Evolutionary conservation across 2,888 invertebrate genomes (phyloP).

Genomic region (Rugalucina vietnamica): DNA sequence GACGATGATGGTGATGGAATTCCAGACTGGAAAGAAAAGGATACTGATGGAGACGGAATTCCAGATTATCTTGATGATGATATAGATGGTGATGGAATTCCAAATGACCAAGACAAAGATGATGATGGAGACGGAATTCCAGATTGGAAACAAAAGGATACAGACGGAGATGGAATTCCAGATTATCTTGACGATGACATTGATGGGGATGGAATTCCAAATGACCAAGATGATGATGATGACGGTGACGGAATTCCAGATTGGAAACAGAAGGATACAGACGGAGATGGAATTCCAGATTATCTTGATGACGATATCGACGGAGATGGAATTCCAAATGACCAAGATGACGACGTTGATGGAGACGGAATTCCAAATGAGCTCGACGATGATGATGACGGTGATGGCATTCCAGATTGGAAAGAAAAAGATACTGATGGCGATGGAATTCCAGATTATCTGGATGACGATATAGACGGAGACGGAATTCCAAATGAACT

Average conservation of each 20-base stretch:
- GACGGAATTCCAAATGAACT: conserved; percentile 80
- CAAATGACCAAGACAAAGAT: conserved; percentile 65
- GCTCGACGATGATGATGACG: conserved; percentile 76
- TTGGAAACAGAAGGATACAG: conserved; percentile 68
- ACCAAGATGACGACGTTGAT: conserved; percentile 59
- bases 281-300: conserved; percentile 79
- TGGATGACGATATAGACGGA: conserved; percentile 76
- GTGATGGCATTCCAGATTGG: conserved; percentile 77
- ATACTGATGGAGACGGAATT: conserved; percentile 76
- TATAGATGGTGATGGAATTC: conserved; percentile 71
- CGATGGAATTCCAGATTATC: conserved; percentile 79
- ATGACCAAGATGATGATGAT: conserved; percentile 68
- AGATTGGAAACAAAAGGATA: conserved; percentile 72
- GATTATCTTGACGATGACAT: conserved; percentile 74
- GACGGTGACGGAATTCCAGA: conserved; percentile 73
- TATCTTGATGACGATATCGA: conserved; percentile 73
- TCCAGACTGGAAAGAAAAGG: conserved; percentile 74
- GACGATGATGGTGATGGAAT: conserved; percentile 79
- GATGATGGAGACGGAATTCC: conserved; percentile 78
- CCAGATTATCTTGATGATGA: conserved; percentile 67
- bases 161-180: conserved; percentile 78
- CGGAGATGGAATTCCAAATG: conserved; percentile 73
- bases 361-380: conserved; percentile 80
- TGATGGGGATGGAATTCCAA: conserved; percentile 75
- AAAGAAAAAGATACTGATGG: conserved; percentile 66